phyloP scores from a whole-genome alignment of 2,113 vertebrate species.

The Solea senegalensis region DNA sequence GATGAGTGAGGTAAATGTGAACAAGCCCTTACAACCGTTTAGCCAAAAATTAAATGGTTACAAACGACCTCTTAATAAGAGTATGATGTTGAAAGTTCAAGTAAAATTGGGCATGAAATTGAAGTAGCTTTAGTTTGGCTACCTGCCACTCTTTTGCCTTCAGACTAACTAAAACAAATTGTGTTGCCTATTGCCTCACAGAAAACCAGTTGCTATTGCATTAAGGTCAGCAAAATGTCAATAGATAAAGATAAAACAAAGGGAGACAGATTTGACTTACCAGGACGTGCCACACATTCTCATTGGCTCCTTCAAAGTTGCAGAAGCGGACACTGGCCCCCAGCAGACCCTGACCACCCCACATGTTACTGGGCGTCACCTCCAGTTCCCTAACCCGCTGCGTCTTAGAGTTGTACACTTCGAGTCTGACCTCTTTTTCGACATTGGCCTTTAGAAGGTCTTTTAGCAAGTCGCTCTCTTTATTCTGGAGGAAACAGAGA shows the following conservation, averaged over 20 bases:
- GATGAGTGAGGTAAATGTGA: too few relatives aligned
- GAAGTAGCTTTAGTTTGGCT: not conserved
- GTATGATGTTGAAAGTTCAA: too few relatives aligned
- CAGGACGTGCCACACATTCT: slow-evolving; percentile 94
- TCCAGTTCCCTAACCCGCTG: slow-evolving; percentile 91
- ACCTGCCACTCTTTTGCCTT: not conserved
- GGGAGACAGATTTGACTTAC: slow-evolving; percentile 77
- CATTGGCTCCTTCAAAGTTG: slow-evolving; percentile 92
- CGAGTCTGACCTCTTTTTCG: slow-evolving; percentile 92
- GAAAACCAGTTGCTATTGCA: not conserved
- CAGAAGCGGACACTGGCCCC: slow-evolving; percentile 96
- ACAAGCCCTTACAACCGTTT: too few relatives aligned
- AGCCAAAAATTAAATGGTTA: too few relatives aligned
- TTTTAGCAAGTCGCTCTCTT: slow-evolving; percentile 90
- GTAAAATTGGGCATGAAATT: not conserved
- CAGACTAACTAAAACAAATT: not conserved
- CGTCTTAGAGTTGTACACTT: slow-evolving; percentile 92
- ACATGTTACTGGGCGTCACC: slow-evolving; percentile 95
- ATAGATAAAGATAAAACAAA: not conserved
- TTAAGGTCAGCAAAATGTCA: not conserved
- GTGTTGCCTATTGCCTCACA: not conserved
- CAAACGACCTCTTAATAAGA: too few relatives aligned
- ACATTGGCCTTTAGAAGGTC: slow-evolving; percentile 93
- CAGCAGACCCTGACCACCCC: slow-evolving; percentile 95
- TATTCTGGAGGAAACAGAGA: slow-evolving; percentile 80